phyloP scores from a whole-genome alignment of 2,888 invertebrate species.

The Saturnia pavonia region DNA sequence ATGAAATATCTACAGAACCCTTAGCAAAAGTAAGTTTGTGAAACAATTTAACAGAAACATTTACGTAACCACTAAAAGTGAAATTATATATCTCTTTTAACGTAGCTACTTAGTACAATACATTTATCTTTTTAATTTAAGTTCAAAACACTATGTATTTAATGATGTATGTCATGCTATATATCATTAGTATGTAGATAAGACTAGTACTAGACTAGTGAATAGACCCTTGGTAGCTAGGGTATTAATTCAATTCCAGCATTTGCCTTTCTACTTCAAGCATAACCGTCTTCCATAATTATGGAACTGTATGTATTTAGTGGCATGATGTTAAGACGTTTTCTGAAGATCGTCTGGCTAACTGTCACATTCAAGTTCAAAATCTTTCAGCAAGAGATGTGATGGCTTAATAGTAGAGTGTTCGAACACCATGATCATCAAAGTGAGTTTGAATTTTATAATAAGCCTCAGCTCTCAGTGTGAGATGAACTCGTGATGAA shows the following conservation, averaged over 20 bases:
- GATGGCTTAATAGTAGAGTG: no score
- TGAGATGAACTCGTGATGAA: no score
- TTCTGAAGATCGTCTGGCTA: neutral
- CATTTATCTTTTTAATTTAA: neutral
- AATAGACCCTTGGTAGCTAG: no score
- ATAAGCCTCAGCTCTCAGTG: no score
- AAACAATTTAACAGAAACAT: neutral
- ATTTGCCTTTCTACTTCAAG: neutral
- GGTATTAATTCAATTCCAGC: neutral
- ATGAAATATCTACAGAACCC: slow-evolving; percentile 8
- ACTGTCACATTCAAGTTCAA: neutral
- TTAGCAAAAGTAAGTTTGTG: neutral
- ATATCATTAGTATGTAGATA: neutral
- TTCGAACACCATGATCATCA: no score
- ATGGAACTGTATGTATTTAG: neutral
- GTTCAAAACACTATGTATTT: neutral
- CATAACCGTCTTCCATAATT: neutral
- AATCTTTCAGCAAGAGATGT: neutral
- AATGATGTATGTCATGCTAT: neutral
- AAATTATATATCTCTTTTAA: neutral
- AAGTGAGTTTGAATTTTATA: no score
- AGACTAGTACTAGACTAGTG: neutral
- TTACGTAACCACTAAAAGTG: neutral
- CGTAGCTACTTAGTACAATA: neutral
- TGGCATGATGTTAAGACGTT: neutral